Evolutionary conservation across 2,888 invertebrate species (phyloP), one percentile per base, ranked within the genome.

Genomic region (Melanotus villosus): DNA sequence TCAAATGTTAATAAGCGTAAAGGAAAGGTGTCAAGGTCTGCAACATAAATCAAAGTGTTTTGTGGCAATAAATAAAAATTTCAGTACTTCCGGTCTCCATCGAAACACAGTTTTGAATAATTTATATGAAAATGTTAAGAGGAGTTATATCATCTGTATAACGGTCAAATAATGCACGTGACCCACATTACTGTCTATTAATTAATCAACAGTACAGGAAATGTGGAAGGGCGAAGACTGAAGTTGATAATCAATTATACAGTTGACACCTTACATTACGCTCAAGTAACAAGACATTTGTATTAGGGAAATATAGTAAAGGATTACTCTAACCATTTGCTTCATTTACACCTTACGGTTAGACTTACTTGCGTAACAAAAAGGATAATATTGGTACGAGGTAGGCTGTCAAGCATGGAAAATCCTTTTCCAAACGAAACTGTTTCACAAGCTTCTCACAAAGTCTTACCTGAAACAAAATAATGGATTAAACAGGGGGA

Each of bases 381-480:
- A 52, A 14, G 32, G 52, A 52, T 52, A 18, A 32, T 52, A 32
- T 52, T 26, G 32, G 32, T n/a, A 16, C 16, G n/a, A 52, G 18
- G 32, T 52, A 14, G 16, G 32, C 18, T 32, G 12, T 16, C 52
- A 32, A 34, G 18, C 18, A 32, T 32, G 52, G 52, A 30, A 52
- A 32, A 52, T 52, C 30, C 30, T 32, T 19, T 32, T 52, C 18
- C 52, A 32, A 52, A 52, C 32, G 18, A n/a, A 52, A 18, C 32
- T 30, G 32, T 16, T 52, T 30, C 32, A n/a, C 52, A 32, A 52
- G 32, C 32, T 10, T 52, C 52, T 52, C 16, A 16, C 26, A 18
- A 52, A 52, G 32, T 16, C 52, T 52, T 52, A 52, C 52, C 52
- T 52, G 32, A 52, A 52, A 52, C 16, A 52, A 52, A 52, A 52